Conservation (phyloP, 92 coral and sea anemone species). For the Desmophyllum pertusum region DNA sequence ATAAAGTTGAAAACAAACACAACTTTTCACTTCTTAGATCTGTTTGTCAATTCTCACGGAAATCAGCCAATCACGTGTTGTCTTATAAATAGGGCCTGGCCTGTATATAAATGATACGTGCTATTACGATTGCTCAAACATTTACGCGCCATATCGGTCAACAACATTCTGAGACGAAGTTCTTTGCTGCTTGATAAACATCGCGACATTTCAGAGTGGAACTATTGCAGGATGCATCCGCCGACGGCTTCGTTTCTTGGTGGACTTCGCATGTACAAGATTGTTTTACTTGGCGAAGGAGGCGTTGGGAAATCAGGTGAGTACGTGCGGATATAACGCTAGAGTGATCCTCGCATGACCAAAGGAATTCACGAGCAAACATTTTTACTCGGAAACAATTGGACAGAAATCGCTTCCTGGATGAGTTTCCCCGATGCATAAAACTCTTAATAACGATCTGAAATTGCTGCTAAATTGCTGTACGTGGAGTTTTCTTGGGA, state of each 20-base stretch:
- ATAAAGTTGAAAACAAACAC: conserved; percentile 18
- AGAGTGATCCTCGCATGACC: conserved; percentile 1
- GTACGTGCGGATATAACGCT: neutral
- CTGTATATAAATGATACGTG: neutral
- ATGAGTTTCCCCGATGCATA: neutral
- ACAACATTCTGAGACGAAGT: neutral
- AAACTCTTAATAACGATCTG: neutral
- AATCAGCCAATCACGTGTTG: conserved; percentile 18
- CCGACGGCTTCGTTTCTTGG: conserved; percentile 69
- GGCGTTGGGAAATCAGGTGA: conserved; percentile 81
- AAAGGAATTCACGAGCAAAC: conserved; percentile 41
- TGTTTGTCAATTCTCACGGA: neutral
- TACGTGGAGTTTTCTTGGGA: neutral
- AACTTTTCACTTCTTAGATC: neutral
- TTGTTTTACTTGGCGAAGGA: conserved; percentile 74
- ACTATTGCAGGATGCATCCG: conserved; percentile 59
- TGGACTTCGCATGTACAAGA: conserved; percentile 71
- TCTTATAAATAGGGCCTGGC: conserved; percentile 18
- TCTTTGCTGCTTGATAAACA: neutral
- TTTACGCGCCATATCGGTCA: neutral
- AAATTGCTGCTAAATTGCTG: neutral
- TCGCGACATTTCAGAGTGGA: too few species aligned
- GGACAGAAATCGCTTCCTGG: conserved; percentile 10
- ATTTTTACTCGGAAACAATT: conserved; percentile 7
- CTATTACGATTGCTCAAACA: neutral